A percentile compares a stretch with the other conserved stretches of the same genome.
Conservation (phyloP, 1,140 invertebrate species). For the Pseudobourletiella spinata region DNA sequence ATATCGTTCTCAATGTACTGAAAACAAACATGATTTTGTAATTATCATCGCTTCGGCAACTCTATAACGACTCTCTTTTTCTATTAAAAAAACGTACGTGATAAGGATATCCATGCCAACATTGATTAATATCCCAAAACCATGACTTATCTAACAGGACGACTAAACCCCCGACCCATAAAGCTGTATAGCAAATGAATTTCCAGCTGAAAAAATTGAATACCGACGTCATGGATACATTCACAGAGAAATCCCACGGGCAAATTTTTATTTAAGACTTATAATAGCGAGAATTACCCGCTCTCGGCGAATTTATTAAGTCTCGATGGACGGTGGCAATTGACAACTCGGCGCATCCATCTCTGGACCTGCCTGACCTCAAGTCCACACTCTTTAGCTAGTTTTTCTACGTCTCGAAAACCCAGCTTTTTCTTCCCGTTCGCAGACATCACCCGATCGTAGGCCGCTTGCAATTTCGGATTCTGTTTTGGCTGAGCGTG, state of each 20-base stretch:
- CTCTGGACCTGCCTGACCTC: conserved; percentile 79
- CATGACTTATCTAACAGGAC: conserved; percentile 87
- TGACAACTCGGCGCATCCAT: conserved; percentile 72
- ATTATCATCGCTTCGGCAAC: too few species aligned
- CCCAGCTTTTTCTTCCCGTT: conserved; percentile 57
- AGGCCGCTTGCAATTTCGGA: conserved; percentile 42
- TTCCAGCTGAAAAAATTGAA: conserved; percentile 69
- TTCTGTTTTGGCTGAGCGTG: conserved; percentile 47
- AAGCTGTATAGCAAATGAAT: conserved; percentile 73
- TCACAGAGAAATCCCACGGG: conserved; percentile 36
- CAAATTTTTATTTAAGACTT: conserved; percentile 5
- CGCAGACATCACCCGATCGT: background rate
- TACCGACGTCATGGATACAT: too few species aligned
- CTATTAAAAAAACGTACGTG: too few species aligned
- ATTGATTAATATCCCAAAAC: conserved; percentile 86
- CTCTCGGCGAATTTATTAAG: conserved; percentile 88
- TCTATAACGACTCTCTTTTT: too few species aligned
- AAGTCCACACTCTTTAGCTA: conserved; percentile 79
- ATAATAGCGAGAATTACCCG: conserved; percentile 42
- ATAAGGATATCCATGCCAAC: conserved; percentile 67
- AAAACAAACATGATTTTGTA: background rate
- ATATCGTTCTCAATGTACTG: conserved; percentile 49
- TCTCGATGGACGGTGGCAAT: conserved; percentile 76
- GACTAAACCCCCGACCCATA: conserved; percentile 71
- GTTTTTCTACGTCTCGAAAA: conserved; percentile 52